phyloP scores from a whole-genome alignment of 2,797 vertebrate species.

The Phrynocephalus vlangalii region DNA sequence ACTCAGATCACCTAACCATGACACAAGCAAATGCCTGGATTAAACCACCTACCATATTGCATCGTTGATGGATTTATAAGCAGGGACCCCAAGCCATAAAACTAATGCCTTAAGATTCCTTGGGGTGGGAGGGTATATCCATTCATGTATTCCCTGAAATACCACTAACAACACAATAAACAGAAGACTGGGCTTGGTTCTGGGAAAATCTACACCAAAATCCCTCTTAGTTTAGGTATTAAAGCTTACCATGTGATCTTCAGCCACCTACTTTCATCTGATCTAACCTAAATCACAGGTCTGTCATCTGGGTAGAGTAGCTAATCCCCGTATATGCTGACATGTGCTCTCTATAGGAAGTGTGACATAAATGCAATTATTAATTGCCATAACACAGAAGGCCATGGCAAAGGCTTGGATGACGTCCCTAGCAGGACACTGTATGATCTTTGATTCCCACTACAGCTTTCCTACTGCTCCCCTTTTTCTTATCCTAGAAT shows the following conservation, averaged over 20 bases:
- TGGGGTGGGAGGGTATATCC: background rate
- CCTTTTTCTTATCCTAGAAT: slow-evolving; percentile 40
- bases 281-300: background rate
- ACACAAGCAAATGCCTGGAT: background rate
- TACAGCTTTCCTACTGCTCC: background rate
- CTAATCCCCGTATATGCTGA: background rate
- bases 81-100: too few species aligned
- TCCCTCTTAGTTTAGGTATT: background rate
- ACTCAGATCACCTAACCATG: too few species aligned
- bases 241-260: background rate
- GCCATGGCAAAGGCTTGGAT: background rate
- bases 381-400: background rate
- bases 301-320: background rate
- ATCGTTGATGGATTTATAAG: background rate
- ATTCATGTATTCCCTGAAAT: background rate
- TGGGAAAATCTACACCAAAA: background rate
- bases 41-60: background rate
- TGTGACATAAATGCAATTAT: background rate
- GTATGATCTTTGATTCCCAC: background rate
- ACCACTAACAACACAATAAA: background rate
- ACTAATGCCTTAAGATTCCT: background rate
- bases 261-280: background rate
- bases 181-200: background rate
- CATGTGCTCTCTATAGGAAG: background rate
- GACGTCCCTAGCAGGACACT: background rate